Evolutionary conservation across 2,888 invertebrate species (phyloP).

Genomic region (Limenitis camilla): DNA sequence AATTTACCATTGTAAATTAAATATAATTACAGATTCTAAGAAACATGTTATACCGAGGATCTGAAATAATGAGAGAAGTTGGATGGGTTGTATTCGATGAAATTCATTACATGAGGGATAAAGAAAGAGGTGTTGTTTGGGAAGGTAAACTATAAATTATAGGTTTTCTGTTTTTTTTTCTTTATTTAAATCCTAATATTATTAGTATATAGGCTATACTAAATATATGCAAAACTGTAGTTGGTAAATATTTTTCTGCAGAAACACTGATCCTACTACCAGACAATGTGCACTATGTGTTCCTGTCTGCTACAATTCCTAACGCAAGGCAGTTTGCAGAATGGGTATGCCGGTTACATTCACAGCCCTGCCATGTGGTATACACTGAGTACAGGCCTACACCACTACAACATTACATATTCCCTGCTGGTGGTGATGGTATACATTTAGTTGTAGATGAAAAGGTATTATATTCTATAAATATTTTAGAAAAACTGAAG

Average conservation of each 20-base stretch:
- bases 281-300: slow-evolving; percentile 98
- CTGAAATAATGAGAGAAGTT: slow-evolving; percentile 98
- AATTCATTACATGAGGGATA: slow-evolving; percentile 99
- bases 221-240: background rate
- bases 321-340: slow-evolving; percentile 97
- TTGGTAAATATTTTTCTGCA: slow-evolving; percentile 24
- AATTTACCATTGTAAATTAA: no score
- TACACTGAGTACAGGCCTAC: slow-evolving; percentile 99
- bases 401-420: slow-evolving; percentile 98
- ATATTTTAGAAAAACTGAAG: background rate
- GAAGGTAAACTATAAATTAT: slow-evolving; percentile 71
- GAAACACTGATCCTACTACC: slow-evolving; percentile 98
- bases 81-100: slow-evolving; percentile 99
- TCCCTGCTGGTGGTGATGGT: slow-evolving; percentile 95
- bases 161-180: background rate
- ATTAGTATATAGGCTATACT: no score
- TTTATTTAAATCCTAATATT: background rate
- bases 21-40: slow-evolving; percentile 84
- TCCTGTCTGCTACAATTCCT: slow-evolving; percentile 98
- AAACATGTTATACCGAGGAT: slow-evolving; percentile 98
- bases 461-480: slow-evolving; percentile 62
- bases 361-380: slow-evolving; percentile 98
- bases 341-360: slow-evolving; percentile 95
- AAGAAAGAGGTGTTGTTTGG: slow-evolving; percentile 99
- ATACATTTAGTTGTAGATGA: slow-evolving; percentile 98